A percentile compares a stretch with the other conserved stretches of the same genome.
phyloP scores from a whole-genome alignment of 2,797 vertebrate genomes.

The Mus spretus region DNA sequence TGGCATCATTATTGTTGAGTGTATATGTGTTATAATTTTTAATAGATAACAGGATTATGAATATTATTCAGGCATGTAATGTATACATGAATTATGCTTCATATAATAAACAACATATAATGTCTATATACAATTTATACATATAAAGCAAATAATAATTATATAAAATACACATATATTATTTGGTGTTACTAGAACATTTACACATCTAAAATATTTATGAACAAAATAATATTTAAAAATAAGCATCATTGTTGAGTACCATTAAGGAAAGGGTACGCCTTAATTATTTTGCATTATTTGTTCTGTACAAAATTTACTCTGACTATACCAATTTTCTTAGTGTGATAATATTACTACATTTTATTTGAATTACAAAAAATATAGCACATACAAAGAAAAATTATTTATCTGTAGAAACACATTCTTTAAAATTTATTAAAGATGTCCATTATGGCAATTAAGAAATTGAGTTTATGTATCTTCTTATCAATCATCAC shows the following conservation, averaged over 20 bases:
- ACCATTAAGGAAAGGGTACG: constrained; percentile 35
- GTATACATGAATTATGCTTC: no score
- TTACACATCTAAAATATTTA: neutral
- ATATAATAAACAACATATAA: neutral
- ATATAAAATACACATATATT: neutral
- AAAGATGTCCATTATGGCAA: constrained; percentile 78
- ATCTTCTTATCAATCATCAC: constrained; percentile 72
- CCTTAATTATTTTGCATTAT: neutral
- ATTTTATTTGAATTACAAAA: constrained; percentile 83
- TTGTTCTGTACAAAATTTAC: constrained; percentile 73
- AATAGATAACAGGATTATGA: neutral
- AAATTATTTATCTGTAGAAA: constrained; percentile 69
- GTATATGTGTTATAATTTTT: neutral
- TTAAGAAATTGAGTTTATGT: constrained; percentile 78
- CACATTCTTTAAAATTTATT: constrained; percentile 72
- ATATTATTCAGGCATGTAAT: neutral
- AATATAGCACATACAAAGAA: constrained; percentile 74
- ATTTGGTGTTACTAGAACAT: neutral
- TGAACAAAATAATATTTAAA: neutral
- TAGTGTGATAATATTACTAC: constrained; percentile 74
- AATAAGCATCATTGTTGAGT: neutral
- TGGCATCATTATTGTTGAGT: neutral
- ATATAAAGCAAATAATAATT: neutral
- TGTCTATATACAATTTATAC: neutral
- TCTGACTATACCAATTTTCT: constrained; percentile 78